A percentile compares a stretch with the other conserved stretches of the same genome.
Evolutionary conservation across 1,140 invertebrate species (phyloP).

Genomic region (Lamellibrachia luymesi): DNA sequence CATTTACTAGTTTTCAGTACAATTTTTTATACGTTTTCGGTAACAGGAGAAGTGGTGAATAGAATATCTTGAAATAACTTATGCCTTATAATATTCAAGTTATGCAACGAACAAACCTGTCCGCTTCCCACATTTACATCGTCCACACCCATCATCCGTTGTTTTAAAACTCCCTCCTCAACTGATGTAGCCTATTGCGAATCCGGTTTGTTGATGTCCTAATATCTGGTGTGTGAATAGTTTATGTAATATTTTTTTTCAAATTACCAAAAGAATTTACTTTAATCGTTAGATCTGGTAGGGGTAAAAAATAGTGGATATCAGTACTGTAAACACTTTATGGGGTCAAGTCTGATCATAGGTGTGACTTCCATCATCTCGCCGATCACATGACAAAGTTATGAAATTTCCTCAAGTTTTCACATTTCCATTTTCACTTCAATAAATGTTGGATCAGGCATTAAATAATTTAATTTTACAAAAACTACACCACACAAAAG

Average conservation of each 20-base stretch:
- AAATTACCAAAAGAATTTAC: too few relatives aligned
- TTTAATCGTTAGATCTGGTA: background rate
- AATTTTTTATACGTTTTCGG: background rate
- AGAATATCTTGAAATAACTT: background rate
- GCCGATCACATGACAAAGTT: too few relatives aligned
- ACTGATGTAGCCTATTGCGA: background rate
- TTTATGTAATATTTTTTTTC: too few relatives aligned
- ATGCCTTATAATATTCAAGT: background rate
- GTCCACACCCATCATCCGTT: background rate
- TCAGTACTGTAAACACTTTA: too few relatives aligned
- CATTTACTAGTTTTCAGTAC: background rate
- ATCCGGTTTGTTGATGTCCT: background rate
- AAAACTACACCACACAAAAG: too few relatives aligned
- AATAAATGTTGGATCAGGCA: too few relatives aligned
- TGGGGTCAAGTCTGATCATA: too few relatives aligned
- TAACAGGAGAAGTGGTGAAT: background rate
- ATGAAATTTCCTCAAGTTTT: too few relatives aligned
- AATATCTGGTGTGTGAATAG: background rate
- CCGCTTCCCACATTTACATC: background rate
- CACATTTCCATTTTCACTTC: too few relatives aligned
- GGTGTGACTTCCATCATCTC: too few relatives aligned
- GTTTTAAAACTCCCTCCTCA: background rate
- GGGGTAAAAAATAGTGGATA: background rate
- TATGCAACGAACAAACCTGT: background rate
- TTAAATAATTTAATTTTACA: too few relatives aligned